A percentile compares a stretch with the other conserved stretches of the same genome.
Conservation (phyloP, 1,140 invertebrate species). For the Drosophila asahinai region DNA sequence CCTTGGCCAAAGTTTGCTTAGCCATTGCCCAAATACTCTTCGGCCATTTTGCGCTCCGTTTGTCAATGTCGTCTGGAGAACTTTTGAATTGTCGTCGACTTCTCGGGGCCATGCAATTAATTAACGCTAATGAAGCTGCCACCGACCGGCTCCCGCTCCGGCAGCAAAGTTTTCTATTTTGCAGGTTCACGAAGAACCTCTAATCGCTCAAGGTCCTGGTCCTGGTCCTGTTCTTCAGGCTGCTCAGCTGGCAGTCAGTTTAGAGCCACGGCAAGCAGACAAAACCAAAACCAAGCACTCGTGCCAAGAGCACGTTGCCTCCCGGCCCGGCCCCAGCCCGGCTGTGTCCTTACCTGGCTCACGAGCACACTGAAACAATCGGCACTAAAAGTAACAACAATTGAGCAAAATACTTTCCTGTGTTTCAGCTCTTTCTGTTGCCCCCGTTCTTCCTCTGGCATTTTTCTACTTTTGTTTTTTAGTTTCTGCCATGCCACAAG, state of each 20-base stretch:
- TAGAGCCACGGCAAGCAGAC: constrained; percentile 32
- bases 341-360: constrained; percentile 9
- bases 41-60: constrained; percentile 76
- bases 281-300: constrained; percentile 67
- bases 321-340: constrained; percentile 4
- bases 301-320: constrained; percentile 69
- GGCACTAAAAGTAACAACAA: constrained; percentile 79
- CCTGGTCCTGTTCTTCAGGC: constrained; percentile 20
- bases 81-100: constrained; percentile 52
- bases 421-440: constrained; percentile 45
- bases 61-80: constrained; percentile 70
- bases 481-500: constrained; percentile 58
- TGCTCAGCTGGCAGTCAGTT: constrained; percentile 51
- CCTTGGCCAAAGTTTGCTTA: constrained; percentile 39
- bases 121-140: constrained; percentile 78
- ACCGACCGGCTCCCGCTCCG: constrained; percentile 7
- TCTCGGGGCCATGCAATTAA: constrained; percentile 75
- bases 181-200: constrained; percentile 21
- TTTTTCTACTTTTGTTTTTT: constrained; percentile 43
- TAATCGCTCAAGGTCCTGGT: constrained; percentile 70
- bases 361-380: constrained; percentile 62
- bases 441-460: constrained; percentile 4
- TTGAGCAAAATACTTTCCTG: constrained; percentile 79
- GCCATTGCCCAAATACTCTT: constrained; percentile 26
- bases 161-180: constrained; percentile 50